Evolutionary conservation across 92 coral and sea anemone genomes (phyloP).

Genomic region (Zoanthus sansibaricus): DNA sequence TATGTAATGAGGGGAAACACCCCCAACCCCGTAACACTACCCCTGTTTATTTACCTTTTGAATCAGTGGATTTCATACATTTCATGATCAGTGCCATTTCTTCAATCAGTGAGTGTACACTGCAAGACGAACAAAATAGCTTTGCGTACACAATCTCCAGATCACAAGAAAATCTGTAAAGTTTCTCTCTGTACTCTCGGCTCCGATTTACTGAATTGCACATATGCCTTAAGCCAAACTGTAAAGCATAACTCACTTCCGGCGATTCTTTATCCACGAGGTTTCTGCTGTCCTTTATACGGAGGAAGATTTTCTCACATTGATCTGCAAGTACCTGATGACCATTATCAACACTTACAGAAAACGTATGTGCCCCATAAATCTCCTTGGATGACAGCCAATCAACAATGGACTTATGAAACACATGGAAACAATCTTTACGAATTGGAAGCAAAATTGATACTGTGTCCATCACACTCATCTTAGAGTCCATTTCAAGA

Average conservation of each 20-base stretch:
- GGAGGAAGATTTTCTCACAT: conserved; percentile 46
- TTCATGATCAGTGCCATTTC: conserved; percentile 53
- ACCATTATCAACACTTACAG: conserved; percentile 57
- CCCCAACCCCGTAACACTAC: too few relatives aligned
- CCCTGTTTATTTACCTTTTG: not conserved
- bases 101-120: conserved; percentile 61
- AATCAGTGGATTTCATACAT: conserved; percentile 18
- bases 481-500: conserved; percentile 39
- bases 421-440: conserved; percentile 56
- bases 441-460: conserved; percentile 67
- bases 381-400: conserved; percentile 56
- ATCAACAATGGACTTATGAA: conserved; percentile 74
- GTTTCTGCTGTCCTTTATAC: conserved; percentile 27
- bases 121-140: conserved; percentile 50
- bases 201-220: conserved; percentile 19
- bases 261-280: not conserved
- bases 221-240: conserved; percentile 63
- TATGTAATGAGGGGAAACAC: too few relatives aligned
- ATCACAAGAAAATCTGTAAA: conserved; percentile 46
- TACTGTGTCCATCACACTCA: conserved; percentile 26
- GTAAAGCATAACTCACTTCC: conserved; percentile 65
- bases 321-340: conserved; percentile 53
- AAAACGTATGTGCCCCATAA: conserved; percentile 52
- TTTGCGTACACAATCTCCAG: conserved; percentile 59
- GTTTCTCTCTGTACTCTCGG: conserved; percentile 15